Evolutionary conservation across 2,113 vertebrate genomes (phyloP), one percentile per base, ranked within the genome.

Genomic region (Carassius gibelio): DNA sequence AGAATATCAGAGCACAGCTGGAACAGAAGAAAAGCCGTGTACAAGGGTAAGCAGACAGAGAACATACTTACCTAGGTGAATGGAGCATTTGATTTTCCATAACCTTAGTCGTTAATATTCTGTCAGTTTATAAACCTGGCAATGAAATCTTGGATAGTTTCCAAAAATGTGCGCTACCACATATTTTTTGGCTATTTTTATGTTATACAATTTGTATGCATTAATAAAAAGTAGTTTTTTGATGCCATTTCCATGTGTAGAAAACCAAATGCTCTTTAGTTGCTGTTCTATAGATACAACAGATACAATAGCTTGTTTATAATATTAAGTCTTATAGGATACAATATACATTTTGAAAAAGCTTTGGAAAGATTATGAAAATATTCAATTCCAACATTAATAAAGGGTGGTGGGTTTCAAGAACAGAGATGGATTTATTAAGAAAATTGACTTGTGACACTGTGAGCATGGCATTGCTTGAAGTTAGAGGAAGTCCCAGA

Each of bases 11-110:
- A 86, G 96, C 97, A 86, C 97, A 98, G 90, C 97, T 97, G 90
- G 98, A 99, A 89, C 98, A 98, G 93, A 99, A 99, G 93, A 94
- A 97, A 92, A 97, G 98, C 85, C 96, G 97, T 85, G 97, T 99
- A 92, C 98, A 99, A 89, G 97, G 98, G 98, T 99, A 93, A 93
- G 94, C 72, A 38, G 61, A 61, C 11, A 66, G 17, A 23, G 62
- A 55, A 50, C 13, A 21, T 3, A 13, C 14, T 34, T 57, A 68
- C 21, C 62, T 26, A 45, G 11, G 30, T 55, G 36, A 55, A 68
- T 57, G 83, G 84, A 84, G 81, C 84, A 88, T 88, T 86, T 88
- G 87, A 72, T 84, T 86, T 86, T 86, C 75, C 68, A 75, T 14
- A 38, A 74, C 15, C 79, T 50, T 50, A 42, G 62, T 68, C 3